Evolutionary conservation across 2,888 invertebrate genomes (phyloP).

Genomic region (Eilema caniola): DNA sequence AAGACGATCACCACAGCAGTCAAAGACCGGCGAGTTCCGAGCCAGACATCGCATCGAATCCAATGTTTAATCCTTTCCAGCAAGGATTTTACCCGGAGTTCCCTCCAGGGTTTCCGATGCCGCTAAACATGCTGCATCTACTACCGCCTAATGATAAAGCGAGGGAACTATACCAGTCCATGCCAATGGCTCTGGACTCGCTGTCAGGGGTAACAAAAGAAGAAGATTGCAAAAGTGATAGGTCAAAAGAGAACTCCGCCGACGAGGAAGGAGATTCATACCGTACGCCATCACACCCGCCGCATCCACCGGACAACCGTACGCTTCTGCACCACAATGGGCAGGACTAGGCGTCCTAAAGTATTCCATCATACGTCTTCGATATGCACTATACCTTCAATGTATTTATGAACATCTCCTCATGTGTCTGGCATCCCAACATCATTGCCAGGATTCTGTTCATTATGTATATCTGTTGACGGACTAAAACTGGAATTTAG

Average conservation of each 20-base stretch:
- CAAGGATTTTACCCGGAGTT: slow-evolving; percentile 95
- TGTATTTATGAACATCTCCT: slow-evolving; percentile 29
- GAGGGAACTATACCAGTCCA: slow-evolving; percentile 88
- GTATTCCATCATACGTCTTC: slow-evolving; percentile 44
- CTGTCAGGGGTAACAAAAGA: slow-evolving; percentile 85
- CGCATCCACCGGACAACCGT: slow-evolving; percentile 88
- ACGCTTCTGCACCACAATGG: slow-evolving; percentile 92
- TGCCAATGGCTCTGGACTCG: slow-evolving; percentile 86
- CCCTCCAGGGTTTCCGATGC: slow-evolving; percentile 92
- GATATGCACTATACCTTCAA: slow-evolving; percentile 55
- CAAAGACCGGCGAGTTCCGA: slow-evolving; percentile 90
- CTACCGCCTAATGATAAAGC: slow-evolving; percentile 93
- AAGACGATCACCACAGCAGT: slow-evolving; percentile 78
- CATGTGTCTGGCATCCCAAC: slow-evolving; percentile 23
- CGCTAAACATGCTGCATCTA: slow-evolving; percentile 94
- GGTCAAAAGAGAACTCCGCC: slow-evolving; percentile 88
- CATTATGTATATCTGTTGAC: slow-evolving; percentile 32
- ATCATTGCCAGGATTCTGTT: slow-evolving; percentile 27
- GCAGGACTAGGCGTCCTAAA: slow-evolving; percentile 88
- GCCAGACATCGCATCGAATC: slow-evolving; percentile 88
- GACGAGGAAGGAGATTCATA: slow-evolving; percentile 86
- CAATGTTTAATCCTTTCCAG: slow-evolving; percentile 92
- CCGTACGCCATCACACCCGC: slow-evolving; percentile 85
- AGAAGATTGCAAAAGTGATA: slow-evolving; percentile 89
- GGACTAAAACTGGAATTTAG: slow-evolving; percentile 67